A percentile compares a stretch with the other conserved stretches of the same genome.
These are phyloP conservation scores for Todiramphus saurophagus DNA, from an alignment of 2,113 vertebrate species.

Conservation along the genomic window DNA sequence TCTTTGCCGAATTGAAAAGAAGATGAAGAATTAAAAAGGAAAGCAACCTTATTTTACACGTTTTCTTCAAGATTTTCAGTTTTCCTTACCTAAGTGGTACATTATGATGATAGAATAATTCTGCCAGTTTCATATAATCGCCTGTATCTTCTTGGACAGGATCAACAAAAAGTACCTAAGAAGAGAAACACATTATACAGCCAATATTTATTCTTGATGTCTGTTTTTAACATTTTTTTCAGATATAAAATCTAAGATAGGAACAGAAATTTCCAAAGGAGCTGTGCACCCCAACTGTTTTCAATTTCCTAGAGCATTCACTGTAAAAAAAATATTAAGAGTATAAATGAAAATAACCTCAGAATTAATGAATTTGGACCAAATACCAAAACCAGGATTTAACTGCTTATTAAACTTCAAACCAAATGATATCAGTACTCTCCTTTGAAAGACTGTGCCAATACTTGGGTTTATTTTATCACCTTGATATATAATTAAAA, in stretches of 20 bases:
- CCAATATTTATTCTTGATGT: background rate
- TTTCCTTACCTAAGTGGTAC: slow-evolving; percentile 88
- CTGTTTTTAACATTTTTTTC: background rate
- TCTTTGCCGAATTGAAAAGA: background rate
- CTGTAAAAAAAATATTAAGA: background rate
- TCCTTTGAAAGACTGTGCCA: background rate
- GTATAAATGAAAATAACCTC: background rate
- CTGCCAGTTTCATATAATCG: slow-evolving; percentile 87
- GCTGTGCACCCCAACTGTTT: background rate
- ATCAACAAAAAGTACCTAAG: slow-evolving; percentile 91
- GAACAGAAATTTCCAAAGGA: background rate
- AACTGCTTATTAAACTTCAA: background rate
- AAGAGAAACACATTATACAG: slow-evolving; percentile 7
- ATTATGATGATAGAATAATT: slow-evolving; percentile 87
- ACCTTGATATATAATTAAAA: background rate
- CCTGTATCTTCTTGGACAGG: slow-evolving; percentile 82
- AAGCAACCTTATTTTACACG: background rate
- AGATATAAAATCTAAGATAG: background rate
- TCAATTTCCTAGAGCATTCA: background rate
- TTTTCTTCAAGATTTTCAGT: background rate
- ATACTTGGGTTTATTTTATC: background rate
- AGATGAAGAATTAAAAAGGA: background rate
- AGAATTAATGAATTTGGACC: slow-evolving; percentile 16
- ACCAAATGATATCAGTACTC: background rate
- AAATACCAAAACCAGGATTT: slow-evolving; percentile 17